Evolutionary conservation across 2,113 vertebrate genomes (phyloP), one percentile per base, ranked within the genome.

Genomic region (Antechinus stuartii): DNA sequence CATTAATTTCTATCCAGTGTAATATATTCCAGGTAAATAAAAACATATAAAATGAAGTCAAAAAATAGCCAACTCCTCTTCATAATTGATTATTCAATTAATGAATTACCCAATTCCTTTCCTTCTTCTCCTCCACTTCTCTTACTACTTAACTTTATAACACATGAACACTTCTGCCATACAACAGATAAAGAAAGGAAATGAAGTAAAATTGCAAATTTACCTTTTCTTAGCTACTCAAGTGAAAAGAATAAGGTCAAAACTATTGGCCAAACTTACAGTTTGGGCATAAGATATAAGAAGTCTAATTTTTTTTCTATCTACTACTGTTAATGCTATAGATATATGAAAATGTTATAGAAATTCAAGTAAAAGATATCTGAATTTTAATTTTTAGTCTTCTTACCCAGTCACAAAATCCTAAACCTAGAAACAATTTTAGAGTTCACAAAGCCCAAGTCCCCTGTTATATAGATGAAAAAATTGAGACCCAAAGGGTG

Each of bases 151-250:
- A 8, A 42, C 12, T 84, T 42, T 0, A 26, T 19, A 84, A 42
- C 68, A 42, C 7, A 42, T 84, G 19, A 93, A 42, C 47, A 95
- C 8, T 47, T 89, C 52, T 7, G 26, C 23, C 0, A 46, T 49
- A 61, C 30, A 49, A 46, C 76, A 57, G 50, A 30, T 56, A 92
- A 11, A 90, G 22, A 35, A 50, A 93, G 46, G 84, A 57, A 76
- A 0, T 89, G 50, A 68, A 92, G 53, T 84, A 95, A 42, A 1
- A 54, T 2, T 54, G 2, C 49, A 19, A 3, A n/a, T 94, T 95
- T 94, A 5, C 61, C 27, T 93, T 46, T 96, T 90, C 53, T 61
- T 94, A 96, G 57, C 57, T 96, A 91, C 91, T 94, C 55, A 52
- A 94, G 50, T 91, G 91, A 92, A 68, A 92, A 30, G 56, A 11